Evolutionary conservation across 2,113 vertebrate genomes (phyloP).

Genomic region (Apodemus sylvaticus): DNA sequence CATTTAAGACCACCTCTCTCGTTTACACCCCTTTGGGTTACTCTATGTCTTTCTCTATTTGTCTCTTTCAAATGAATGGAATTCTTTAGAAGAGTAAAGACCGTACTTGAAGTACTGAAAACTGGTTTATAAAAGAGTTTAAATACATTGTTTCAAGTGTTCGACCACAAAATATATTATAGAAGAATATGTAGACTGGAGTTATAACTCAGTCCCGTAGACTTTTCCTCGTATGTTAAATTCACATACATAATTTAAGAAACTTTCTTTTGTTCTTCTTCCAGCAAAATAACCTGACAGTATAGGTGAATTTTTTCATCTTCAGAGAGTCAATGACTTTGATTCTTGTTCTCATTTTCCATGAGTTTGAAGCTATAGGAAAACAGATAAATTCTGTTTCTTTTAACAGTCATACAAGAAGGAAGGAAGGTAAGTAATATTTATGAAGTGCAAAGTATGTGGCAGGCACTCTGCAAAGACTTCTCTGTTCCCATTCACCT

Average conservation of each 20-base stretch:
- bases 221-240: background rate
- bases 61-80: background rate
- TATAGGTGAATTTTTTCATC: slow-evolving; percentile 15
- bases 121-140: background rate
- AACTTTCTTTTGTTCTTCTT: background rate
- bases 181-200: no score
- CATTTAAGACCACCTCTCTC: background rate
- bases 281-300: background rate
- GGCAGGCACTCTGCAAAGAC: background rate
- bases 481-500: slow-evolving; percentile 19
- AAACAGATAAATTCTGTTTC: background rate
- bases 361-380: background rate
- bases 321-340: background rate
- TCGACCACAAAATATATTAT: background rate
- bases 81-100: background rate
- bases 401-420: slow-evolving; percentile 12
- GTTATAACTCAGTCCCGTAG: background rate
- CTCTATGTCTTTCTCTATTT: background rate
- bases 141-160: background rate
- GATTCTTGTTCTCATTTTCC: background rate
- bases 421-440: background rate
- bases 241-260: background rate
- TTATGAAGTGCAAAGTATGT: slow-evolving; percentile 42
- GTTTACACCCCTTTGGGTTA: background rate
- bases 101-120: background rate